Percentiles rank a stretch among this genome's conserved stretches.
These are phyloP conservation scores for Plumapathes pennacea DNA, from an alignment of 92 coral and sea anemone species.

Conservation along the genomic window DNA sequence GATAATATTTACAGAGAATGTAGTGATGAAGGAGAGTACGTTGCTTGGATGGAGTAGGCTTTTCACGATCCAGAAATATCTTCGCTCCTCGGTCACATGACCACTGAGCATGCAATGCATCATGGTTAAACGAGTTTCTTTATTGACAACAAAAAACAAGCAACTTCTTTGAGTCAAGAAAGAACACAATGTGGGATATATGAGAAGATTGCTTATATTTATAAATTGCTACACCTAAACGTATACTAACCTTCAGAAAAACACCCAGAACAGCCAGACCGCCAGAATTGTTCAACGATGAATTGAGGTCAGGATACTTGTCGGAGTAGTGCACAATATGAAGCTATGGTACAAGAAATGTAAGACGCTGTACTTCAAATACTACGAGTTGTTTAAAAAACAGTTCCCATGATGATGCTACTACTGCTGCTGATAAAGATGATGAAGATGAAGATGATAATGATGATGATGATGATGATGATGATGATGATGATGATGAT, in stretches of 20 bases:
- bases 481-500: not conserved
- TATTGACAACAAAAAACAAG: too few relatives aligned
- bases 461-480: not conserved
- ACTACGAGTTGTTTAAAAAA: not conserved
- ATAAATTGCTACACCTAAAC: not conserved
- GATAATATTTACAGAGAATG: too few relatives aligned
- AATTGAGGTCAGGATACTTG: constrained; percentile 34
- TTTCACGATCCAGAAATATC: too few relatives aligned
- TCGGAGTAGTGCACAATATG: constrained; percentile 69
- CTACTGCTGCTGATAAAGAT: too few relatives aligned
- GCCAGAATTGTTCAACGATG: constrained; percentile 38
- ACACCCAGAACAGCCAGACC: constrained; percentile 80
- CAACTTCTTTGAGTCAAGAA: too few relatives aligned
- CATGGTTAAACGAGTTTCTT: too few relatives aligned
- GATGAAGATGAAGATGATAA: not conserved
- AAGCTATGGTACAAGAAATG: constrained; percentile 28
- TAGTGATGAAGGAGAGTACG: too few relatives aligned
- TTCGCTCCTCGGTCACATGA: too few relatives aligned
- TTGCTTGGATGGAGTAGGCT: too few relatives aligned
- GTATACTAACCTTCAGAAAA: constrained; percentile 75
- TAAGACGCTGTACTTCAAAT: not conserved
- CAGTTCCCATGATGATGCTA: not conserved
- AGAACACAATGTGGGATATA: too few relatives aligned
- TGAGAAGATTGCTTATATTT: not conserved
- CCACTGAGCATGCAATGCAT: too few relatives aligned